These are phyloP conservation scores for Semnornis frantzii DNA, from an alignment of 2,113 vertebrate genomes.

Conservation along the genomic window DNA sequence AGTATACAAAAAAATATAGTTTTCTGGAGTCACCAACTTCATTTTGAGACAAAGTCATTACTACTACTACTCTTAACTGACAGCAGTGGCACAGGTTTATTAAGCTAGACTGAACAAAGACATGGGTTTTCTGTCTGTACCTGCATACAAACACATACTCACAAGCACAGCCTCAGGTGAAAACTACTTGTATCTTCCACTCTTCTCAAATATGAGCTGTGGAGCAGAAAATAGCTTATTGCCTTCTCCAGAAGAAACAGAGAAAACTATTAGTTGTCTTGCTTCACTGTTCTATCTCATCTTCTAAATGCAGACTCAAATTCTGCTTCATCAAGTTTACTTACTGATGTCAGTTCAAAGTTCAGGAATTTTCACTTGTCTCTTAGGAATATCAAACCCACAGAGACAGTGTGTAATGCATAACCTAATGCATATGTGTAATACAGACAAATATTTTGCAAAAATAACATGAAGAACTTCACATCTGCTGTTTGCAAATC, in stretches of 20 bases:
- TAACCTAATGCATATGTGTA: background rate
- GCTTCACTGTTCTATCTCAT: background rate
- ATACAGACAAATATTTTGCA: background rate
- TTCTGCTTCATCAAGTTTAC: background rate
- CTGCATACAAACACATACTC: background rate
- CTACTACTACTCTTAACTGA: background rate
- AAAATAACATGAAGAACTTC: background rate
- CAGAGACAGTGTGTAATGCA: background rate
- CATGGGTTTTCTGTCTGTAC: background rate
- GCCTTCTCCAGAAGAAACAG: fast-evolving
- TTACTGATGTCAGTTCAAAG: background rate
- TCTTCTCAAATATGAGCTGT: background rate
- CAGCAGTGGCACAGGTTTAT: background rate
- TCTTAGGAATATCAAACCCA: background rate
- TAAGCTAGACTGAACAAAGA: background rate
- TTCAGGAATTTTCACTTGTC: background rate
- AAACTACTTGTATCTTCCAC: background rate
- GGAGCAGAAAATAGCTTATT: background rate
- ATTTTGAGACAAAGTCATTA: background rate
- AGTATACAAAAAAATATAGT: background rate
- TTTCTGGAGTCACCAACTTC: background rate
- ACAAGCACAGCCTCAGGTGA: background rate
- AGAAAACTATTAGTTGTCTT: background rate
- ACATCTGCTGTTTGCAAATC: background rate
- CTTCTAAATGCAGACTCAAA: background rate